Evolutionary conservation across 2,113 vertebrate species (phyloP).

Genomic region (Boleophthalmus pectinirostris): DNA sequence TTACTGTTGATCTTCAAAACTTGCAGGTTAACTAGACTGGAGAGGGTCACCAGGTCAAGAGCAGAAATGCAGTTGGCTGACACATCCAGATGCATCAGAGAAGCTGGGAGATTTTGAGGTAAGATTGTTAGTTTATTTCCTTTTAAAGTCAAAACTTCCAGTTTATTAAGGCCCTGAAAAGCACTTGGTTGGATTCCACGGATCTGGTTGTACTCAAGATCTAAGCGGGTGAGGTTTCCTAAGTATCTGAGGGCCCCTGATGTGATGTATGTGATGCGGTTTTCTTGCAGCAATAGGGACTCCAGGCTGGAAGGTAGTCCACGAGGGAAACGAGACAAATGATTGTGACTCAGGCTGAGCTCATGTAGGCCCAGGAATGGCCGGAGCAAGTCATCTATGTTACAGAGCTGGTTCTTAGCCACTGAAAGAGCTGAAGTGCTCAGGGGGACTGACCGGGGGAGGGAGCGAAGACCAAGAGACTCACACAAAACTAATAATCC

Average conservation of each 20-base stretch:
- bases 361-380: slow-evolving; percentile 73
- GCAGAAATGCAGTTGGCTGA: slow-evolving; percentile 76
- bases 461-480: slow-evolving; percentile 71
- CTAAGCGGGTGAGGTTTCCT: slow-evolving; percentile 74
- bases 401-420: slow-evolving; percentile 77
- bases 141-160: slow-evolving; percentile 71
- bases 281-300: slow-evolving; percentile 76
- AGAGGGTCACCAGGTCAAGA: slow-evolving; percentile 68
- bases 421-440: slow-evolving; percentile 71
- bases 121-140: slow-evolving; percentile 72
- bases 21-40: slow-evolving; percentile 71
- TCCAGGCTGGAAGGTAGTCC: slow-evolving; percentile 78
- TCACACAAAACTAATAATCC: slow-evolving; percentile 76
- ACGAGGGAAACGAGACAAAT: slow-evolving; percentile 73
- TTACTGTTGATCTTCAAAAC: slow-evolving; percentile 79
- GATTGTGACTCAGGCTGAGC: slow-evolving; percentile 78
- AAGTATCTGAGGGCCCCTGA: slow-evolving; percentile 68
- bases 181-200: slow-evolving; percentile 74
- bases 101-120: slow-evolving; percentile 69
- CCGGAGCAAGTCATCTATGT: slow-evolving; percentile 73
- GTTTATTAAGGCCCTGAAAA: slow-evolving; percentile 58
- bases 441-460: slow-evolving; percentile 73
- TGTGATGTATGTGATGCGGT: slow-evolving; percentile 80
- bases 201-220: slow-evolving; percentile 77
- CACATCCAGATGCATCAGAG: slow-evolving; percentile 73